A percentile compares a stretch with the other conserved stretches of the same genome.
Evolutionary conservation across 2,113 vertebrate genomes (phyloP).

Genomic region (Sander vitreus): DNA sequence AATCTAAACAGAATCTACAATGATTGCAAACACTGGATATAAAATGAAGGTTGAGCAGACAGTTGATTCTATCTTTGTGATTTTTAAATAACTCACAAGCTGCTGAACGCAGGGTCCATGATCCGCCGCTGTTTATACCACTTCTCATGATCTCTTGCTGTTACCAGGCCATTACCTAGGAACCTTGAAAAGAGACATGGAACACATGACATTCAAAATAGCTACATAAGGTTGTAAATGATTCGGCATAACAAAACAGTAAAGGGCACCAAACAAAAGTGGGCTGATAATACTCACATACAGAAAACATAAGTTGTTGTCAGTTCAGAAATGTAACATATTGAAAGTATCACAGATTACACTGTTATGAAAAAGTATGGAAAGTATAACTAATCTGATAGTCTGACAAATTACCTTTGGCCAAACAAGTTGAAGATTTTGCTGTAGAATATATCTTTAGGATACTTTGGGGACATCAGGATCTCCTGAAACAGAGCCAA

Average conservation of each 20-base stretch:
- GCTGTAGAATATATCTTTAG: conserved; percentile 73
- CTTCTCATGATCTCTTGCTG: conserved; percentile 84
- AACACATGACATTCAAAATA: neutral
- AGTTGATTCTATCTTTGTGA: neutral
- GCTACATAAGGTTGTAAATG: neutral
- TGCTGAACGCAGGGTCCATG: conserved; percentile 93
- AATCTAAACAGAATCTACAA: neutral
- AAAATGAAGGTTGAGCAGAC: neutral
- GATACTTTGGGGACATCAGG: conserved; percentile 84
- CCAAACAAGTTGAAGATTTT: conserved; percentile 79
- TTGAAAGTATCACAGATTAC: neutral
- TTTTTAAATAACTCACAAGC: conserved; percentile 80
- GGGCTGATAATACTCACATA: too few relatives aligned
- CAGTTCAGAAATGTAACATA: neutral
- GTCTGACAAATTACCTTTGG: conserved; percentile 63
- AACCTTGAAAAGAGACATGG: conserved; percentile 79
- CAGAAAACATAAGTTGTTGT: neutral
- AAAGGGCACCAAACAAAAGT: neutral
- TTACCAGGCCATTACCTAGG: conserved; percentile 89
- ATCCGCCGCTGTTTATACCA: conserved; percentile 92
- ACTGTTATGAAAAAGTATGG: neutral
- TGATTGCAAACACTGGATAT: neutral
- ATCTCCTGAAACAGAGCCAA: conserved; percentile 71
- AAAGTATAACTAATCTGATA: neutral
- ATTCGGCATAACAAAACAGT: neutral